These are phyloP conservation scores for Merluccius polli DNA, from an alignment of 2,797 vertebrate species.

Conservation along the genomic window DNA sequence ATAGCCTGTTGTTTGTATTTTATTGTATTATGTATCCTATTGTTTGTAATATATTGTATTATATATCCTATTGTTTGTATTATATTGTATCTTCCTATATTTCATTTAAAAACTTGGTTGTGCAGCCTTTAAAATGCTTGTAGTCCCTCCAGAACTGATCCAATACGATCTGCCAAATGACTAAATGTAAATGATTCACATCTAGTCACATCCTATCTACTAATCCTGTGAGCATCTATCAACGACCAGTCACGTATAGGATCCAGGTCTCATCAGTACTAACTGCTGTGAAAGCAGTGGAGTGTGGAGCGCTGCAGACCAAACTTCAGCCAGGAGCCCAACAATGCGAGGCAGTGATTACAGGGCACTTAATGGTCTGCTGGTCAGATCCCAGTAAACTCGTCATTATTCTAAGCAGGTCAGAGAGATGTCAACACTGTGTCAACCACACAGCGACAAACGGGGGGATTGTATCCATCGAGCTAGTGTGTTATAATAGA, in stretches of 20 bases:
- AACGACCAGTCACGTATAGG: background rate
- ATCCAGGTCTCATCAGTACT: background rate
- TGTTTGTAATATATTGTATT: too few species aligned
- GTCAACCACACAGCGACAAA: constrained; percentile 38
- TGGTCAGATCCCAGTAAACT: constrained; percentile 34
- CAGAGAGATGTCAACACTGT: constrained; percentile 41
- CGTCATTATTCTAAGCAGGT: constrained; percentile 48
- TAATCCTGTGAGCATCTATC: background rate
- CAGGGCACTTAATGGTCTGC: constrained; percentile 26
- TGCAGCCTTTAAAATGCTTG: background rate
- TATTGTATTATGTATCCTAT: too few species aligned
- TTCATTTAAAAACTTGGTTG: background rate
- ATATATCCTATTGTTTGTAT: too few species aligned
- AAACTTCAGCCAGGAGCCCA: background rate
- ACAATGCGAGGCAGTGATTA: constrained; percentile 17
- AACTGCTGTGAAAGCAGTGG: background rate
- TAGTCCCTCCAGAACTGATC: background rate
- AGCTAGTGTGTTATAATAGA: constrained; percentile 5
- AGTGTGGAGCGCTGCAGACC: background rate
- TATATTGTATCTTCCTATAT: background rate
- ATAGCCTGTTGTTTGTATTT: background rate
- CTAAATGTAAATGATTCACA: background rate
- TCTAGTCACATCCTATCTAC: background rate
- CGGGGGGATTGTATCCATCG: constrained; percentile 9
- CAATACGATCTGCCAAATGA: background rate